Conservation (phyloP, 2,888 invertebrate species). For the Synergus gifuensis region DNA sequence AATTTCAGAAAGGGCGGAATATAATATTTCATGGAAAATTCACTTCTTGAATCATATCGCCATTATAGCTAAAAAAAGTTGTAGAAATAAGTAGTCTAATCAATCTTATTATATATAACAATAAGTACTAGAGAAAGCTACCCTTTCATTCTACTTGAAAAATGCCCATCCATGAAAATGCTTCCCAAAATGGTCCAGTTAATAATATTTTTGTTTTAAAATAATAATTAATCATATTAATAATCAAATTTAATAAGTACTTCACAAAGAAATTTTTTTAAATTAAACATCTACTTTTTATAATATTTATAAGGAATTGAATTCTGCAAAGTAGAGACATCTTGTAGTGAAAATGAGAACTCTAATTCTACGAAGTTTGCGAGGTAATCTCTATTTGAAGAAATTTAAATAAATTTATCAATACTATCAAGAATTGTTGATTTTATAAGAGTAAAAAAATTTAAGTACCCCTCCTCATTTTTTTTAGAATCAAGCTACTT, state of each 20-base stretch:
- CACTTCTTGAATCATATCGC: background rate
- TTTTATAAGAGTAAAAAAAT: background rate
- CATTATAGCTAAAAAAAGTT: too few relatives aligned
- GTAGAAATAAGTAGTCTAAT: too few relatives aligned
- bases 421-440: background rate
- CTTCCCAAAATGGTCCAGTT: background rate
- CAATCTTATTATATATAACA: background rate
- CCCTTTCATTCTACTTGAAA: background rate
- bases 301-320: background rate
- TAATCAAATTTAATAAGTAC: background rate
- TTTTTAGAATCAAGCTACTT: background rate
- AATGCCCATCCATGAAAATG: background rate
- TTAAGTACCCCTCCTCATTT: background rate
- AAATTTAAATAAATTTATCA: background rate
- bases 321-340: constrained; percentile 8
- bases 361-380: background rate
- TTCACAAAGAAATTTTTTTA: background rate
- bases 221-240: too few relatives aligned
- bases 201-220: background rate
- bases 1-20: background rate
- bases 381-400: background rate
- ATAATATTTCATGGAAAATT: background rate
- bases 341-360: constrained; percentile 3
- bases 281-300: background rate
- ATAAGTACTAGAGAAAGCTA: background rate